phyloP scores from a whole-genome alignment of 1,140 invertebrate species.

The Metopolophium dirhodum region DNA sequence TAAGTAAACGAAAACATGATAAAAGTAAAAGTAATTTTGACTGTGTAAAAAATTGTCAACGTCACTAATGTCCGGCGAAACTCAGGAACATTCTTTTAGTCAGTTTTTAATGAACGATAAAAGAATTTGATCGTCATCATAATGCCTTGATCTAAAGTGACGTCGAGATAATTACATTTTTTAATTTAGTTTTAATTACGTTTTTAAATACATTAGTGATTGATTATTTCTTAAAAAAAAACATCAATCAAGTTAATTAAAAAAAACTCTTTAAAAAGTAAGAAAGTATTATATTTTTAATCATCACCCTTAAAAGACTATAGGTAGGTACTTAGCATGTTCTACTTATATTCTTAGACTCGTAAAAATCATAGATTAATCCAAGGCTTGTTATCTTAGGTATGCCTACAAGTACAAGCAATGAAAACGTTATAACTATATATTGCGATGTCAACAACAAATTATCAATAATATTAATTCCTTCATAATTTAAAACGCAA shows the following conservation, averaged over 20 bases:
- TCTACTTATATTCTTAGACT: background rate
- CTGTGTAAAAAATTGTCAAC: background rate
- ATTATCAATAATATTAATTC: background rate
- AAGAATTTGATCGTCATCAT: slow-evolving; percentile 2
- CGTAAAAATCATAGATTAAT: background rate
- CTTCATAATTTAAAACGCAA: background rate
- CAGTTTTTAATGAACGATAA: background rate
- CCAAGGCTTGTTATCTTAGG: background rate
- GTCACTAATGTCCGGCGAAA: background rate
- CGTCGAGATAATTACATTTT: background rate
- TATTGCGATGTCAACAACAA: background rate
- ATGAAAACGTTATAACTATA: background rate
- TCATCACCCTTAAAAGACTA: background rate
- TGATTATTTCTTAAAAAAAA: background rate
- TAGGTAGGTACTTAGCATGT: background rate
- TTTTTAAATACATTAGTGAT: slow-evolving; percentile 6
- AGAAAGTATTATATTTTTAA: background rate
- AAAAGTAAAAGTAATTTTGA: background rate
- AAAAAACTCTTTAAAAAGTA: background rate
- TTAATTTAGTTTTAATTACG: slow-evolving; percentile 18
- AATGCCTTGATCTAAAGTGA: background rate
- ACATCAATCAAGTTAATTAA: slow-evolving; percentile 6
- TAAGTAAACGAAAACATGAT: background rate
- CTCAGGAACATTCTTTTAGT: background rate
- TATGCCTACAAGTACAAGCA: background rate